A percentile compares a stretch with the other conserved stretches of the same genome.
Evolutionary conservation across 2,113 vertebrate genomes (phyloP).

Genomic region (Mesoclemmys tuberculata): DNA sequence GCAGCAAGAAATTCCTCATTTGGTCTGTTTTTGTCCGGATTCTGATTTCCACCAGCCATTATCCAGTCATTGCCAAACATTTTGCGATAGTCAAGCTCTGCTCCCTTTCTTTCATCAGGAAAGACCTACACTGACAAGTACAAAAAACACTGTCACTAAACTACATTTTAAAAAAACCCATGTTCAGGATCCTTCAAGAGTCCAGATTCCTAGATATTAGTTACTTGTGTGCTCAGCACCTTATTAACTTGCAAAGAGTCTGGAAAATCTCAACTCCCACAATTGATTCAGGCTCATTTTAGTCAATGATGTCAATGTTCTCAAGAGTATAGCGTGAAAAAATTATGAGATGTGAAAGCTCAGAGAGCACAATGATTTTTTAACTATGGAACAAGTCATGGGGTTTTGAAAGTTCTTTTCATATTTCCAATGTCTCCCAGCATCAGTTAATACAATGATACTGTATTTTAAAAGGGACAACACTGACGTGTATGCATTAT

Average conservation of each 20-base stretch:
- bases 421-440: background rate
- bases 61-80: slow-evolving; percentile 91
- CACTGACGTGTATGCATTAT: background rate
- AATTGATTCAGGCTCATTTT: background rate
- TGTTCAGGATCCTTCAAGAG: background rate
- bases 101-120: slow-evolving; percentile 85
- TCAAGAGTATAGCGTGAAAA: background rate
- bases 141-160: background rate
- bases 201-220: background rate
- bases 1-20: slow-evolving; percentile 80
- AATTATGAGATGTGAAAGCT: background rate
- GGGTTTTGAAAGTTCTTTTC: background rate
- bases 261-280: background rate
- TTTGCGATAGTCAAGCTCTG: slow-evolving; percentile 95
- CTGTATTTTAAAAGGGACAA: background rate
- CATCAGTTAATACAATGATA: background rate
- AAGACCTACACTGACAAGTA: slow-evolving; percentile 77
- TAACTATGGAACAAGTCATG: background rate
- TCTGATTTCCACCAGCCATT: slow-evolving; percentile 82
- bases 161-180: background rate
- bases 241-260: background rate
- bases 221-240: background rate
- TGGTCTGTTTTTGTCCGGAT: slow-evolving; percentile 76
- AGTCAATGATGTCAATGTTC: background rate
- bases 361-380: background rate